Evolutionary conservation across 2,113 vertebrate genomes (phyloP), one percentile per base, ranked within the genome.

Genomic region (Danionella cerebrum): DNA sequence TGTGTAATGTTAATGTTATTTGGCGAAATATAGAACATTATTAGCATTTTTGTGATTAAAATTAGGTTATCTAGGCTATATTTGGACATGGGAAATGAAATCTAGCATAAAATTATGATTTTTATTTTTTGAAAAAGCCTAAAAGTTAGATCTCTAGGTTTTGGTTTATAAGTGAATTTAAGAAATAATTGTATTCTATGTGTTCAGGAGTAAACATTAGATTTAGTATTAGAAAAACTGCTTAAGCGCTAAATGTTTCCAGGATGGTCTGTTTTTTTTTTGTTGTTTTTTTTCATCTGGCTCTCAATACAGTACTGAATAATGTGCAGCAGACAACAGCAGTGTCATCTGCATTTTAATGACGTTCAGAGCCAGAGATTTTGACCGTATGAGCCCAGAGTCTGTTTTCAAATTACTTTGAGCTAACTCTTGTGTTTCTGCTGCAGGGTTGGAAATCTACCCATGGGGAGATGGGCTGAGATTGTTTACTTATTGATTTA

Each of bases 401-500:
- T 64, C 59, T 48, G 31, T 25, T 22, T 9, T 54, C 21, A 41
- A 36, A 52, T 13, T 27, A n/a, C 45, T 44, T 48, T 48, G 59
- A 41, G 48, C 13, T 48, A 33, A 47, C 44, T 14, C 11, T 35
- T n/a, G 42, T 47, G 29, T 33, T 48, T 48, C 59, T 63, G 5
- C 19, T n/a, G 14, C 31, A 48, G 41, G 42, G 29, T 14, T 48
- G 11, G 27, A 29, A 19, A 64, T 36, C 48, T 48, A 16, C 12
- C n/a, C n/a, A n/a, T 8, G n/a, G 11, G 11, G 5, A 22, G 14
- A 25, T 53, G 35, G 48, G 16, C 6, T n/a, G 31, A 29, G 16
- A 59, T 50, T 29, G 47, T 47, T 74, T 71, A 19, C 21, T 24
- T 48, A 22, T 63, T 63, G 1, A 48, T 63, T 62, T 62, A 42